These are phyloP conservation scores for Mesocentrotus franciscanus DNA, from an alignment of 53 echinoderm and acorn worm species.

Conservation along the genomic window DNA sequence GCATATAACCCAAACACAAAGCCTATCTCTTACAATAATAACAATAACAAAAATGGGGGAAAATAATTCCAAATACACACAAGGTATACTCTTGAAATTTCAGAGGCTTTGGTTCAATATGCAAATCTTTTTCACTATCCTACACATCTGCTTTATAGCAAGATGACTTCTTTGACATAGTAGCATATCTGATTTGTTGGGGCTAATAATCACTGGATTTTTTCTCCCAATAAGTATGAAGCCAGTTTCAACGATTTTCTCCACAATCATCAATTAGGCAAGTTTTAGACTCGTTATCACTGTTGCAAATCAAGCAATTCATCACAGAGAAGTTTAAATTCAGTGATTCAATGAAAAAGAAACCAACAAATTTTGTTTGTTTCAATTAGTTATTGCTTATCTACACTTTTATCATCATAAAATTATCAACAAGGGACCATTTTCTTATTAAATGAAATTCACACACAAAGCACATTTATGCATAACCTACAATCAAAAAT, in stretches of 20 bases:
- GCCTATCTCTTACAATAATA: neutral
- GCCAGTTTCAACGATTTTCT: neutral
- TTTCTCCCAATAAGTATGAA: neutral
- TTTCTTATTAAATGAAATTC: neutral
- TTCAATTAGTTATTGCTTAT: neutral
- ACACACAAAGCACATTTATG: slow-evolving; percentile 6
- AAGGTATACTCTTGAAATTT: neutral
- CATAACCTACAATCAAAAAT: neutral
- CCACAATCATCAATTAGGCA: neutral
- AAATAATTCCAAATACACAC: neutral
- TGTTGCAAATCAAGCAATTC: neutral
- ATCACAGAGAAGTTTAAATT: neutral
- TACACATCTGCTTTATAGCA: neutral
- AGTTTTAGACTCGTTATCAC: neutral
- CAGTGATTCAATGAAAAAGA: neutral
- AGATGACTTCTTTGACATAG: neutral
- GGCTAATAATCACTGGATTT: neutral
- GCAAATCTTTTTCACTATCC: neutral
- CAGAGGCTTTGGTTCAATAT: neutral
- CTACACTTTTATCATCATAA: neutral
- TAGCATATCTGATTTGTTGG: no score
- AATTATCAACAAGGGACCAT: neutral
- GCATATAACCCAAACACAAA: neutral
- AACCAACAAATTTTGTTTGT: neutral
- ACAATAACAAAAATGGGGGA: neutral